These are phyloP conservation scores for Zophobas morio DNA, from an alignment of 1,140 invertebrate species.

Conservation along the genomic window DNA sequence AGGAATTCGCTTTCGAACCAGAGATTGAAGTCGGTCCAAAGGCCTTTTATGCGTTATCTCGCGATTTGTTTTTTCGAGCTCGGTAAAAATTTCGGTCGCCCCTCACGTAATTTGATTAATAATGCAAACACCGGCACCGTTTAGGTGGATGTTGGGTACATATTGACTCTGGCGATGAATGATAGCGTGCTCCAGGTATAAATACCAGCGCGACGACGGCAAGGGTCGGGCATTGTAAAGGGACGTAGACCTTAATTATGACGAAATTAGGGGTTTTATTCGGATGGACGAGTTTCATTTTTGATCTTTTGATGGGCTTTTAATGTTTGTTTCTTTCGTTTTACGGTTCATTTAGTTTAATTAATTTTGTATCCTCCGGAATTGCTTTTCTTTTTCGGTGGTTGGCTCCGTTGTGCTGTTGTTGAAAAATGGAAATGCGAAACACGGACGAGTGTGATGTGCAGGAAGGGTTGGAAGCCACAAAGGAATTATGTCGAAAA, in stretches of 20 bases:
- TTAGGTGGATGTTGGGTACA: slow-evolving; percentile 25
- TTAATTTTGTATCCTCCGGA: slow-evolving; percentile 2
- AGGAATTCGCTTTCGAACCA: slow-evolving; percentile 47
- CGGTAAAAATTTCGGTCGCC: background rate
- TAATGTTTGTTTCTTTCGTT: slow-evolving; percentile 19
- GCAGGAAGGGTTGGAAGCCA: slow-evolving; percentile 5
- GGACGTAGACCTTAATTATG: slow-evolving; percentile 6
- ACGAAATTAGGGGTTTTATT: slow-evolving; percentile 1
- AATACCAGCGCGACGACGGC: background rate
- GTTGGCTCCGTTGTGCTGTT: background rate
- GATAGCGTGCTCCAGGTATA: slow-evolving; percentile 22
- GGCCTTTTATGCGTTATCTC: slow-evolving; percentile 5
- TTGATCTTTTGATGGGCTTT: slow-evolving; percentile 7
- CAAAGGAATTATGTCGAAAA: slow-evolving; percentile 24
- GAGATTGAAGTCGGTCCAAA: slow-evolving; percentile 25
- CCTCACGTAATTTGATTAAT: slow-evolving; percentile 29
- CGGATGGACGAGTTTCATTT: background rate
- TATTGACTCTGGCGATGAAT: slow-evolving; percentile 33
- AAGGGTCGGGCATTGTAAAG: background rate
- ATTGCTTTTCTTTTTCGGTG: background rate
- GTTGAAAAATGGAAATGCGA: slow-evolving; percentile 19
- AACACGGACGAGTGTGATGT: slow-evolving; percentile 5
- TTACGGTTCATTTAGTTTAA: slow-evolving; percentile 6
- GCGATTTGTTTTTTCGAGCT: background rate
- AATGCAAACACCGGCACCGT: slow-evolving; percentile 30